Evolutionary conservation across 64 coral and sea anemone species (phyloP).

Genomic region (Stichodactyla helianthus): DNA sequence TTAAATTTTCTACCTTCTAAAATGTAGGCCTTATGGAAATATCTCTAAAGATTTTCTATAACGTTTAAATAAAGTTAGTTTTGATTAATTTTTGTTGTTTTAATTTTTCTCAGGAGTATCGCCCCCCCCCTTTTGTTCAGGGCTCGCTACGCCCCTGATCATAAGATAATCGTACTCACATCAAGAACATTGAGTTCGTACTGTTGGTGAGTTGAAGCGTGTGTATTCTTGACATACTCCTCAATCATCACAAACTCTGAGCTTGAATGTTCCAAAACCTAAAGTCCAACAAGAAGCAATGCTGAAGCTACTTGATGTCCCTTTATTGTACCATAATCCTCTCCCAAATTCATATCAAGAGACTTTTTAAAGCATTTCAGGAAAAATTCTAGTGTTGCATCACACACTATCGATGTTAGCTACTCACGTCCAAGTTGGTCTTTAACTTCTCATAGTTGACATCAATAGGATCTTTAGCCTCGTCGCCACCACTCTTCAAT

Average conservation of each 20-base stretch:
- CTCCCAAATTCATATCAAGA: background rate
- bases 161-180: conserved; percentile 24
- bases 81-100: too few species aligned
- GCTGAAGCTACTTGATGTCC: background rate
- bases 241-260: conserved; percentile 63
- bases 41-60: too few species aligned
- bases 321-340: too few species aligned
- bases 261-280: conserved; percentile 58
- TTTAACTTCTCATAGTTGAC: conserved; percentile 93
- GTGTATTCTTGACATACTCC: conserved; percentile 70
- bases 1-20: too few species aligned
- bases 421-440: conserved; percentile 76
- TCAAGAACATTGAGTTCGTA: conserved; percentile 69
- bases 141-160: too few species aligned
- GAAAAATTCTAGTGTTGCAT: background rate
- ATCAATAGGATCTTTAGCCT: conserved; percentile 82
- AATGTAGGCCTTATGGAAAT: too few species aligned
- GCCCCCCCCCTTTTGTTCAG: too few species aligned
- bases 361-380: background rate
- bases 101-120: too few species aligned
- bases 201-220: conserved; percentile 71
- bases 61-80: too few species aligned
- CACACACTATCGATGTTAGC: background rate
- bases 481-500: conserved; percentile 79
- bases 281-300: conserved; percentile 11